Base-by-base conservation (phyloP, 30 jellyfish, hydroid and myxozoan genomes). In the Pseudorhiza aurosa region DNA sequence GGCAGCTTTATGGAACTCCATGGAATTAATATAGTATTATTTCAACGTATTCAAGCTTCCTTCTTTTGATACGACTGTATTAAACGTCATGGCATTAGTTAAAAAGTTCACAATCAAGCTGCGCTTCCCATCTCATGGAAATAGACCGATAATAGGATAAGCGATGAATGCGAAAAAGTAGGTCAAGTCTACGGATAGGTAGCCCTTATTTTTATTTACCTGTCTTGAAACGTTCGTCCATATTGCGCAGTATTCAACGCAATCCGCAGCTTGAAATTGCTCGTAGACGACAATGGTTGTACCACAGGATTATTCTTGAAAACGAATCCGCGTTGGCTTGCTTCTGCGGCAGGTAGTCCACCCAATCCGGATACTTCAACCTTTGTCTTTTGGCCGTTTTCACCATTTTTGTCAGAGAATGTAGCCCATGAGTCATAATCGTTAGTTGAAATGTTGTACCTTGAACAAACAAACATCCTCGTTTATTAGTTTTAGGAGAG, bases 241-340 rank as follows among this genome's bases (percentile, higher is more conserved):
- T 65, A 93, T 77, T 93, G 99, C 17, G 99, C 99, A 1, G 99
- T 93, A 68, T 93, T 93, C 81, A 93, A 70, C 25, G 99, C 99
- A 57, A 93, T 67, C 32, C 63, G 89, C 22, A 93, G 90, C 63
- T 87, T 47, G 37, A 93, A 68, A 43, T 75, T 85, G 28, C 60
- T 57, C 3, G 91, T 17, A 5, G 74, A 76, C 14, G 86, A 14
- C 9, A 84, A 62, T 1, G 46, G 70, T 27, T 84, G 67, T 12
- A 84, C 95, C 5, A 24, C 76, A 18, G 95, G 95, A 59, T 84
- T 73, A 36, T 73, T 73, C 71, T 84, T 72, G 95, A 64, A 84
- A 17, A 72, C 78, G 51, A 57, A 84, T 26, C 95, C 95, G 18
- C 95, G 70, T 35, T 72, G 35, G 3, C 27, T 19, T 6, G 95